phyloP scores from a whole-genome alignment of 2,888 invertebrate genomes.

The Diarsia dahlii region DNA sequence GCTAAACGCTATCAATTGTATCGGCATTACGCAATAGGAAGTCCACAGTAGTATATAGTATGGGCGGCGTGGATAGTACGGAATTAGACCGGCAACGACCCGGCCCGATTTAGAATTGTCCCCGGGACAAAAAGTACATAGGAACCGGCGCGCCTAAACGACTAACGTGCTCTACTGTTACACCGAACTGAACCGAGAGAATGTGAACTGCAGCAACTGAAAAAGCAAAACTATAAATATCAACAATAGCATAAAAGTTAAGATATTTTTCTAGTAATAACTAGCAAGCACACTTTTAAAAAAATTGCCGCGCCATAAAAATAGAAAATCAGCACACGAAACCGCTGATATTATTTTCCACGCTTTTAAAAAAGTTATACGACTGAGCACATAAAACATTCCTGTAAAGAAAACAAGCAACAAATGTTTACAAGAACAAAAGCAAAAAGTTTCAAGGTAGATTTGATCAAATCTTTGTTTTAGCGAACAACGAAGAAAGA shows the following conservation, averaged over 20 bases:
- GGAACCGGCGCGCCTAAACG: conserved; percentile 80
- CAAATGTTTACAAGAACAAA: conserved; percentile 39
- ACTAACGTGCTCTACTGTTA: conserved; percentile 69
- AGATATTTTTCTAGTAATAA: neutral
- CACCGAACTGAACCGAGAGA: conserved; percentile 56
- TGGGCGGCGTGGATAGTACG: conserved; percentile 70
- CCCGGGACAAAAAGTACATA: conserved; percentile 86
- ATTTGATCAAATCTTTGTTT: conserved; percentile 49
- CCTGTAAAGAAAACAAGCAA: conserved; percentile 23
- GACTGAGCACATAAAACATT: conserved; percentile 1
- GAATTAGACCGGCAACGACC: conserved; percentile 85
- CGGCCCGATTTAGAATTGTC: conserved; percentile 86
- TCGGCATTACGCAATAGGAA: conserved; percentile 84
- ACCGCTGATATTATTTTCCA: neutral
- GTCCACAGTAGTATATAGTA: conserved; percentile 74
- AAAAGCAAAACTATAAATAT: neutral
- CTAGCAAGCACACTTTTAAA: neutral
- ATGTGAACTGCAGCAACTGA: neutral
- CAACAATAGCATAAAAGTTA: neutral
- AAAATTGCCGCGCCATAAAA: neutral
- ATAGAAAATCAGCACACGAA: neutral
- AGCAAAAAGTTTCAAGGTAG: conserved; percentile 32
- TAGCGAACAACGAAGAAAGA: conserved; percentile 34
- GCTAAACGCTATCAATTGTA: conserved; percentile 75
- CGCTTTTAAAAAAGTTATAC: conserved; percentile 21